phyloP scores from a whole-genome alignment of 2,888 invertebrate species.

The Meliscaeva auricollis region DNA sequence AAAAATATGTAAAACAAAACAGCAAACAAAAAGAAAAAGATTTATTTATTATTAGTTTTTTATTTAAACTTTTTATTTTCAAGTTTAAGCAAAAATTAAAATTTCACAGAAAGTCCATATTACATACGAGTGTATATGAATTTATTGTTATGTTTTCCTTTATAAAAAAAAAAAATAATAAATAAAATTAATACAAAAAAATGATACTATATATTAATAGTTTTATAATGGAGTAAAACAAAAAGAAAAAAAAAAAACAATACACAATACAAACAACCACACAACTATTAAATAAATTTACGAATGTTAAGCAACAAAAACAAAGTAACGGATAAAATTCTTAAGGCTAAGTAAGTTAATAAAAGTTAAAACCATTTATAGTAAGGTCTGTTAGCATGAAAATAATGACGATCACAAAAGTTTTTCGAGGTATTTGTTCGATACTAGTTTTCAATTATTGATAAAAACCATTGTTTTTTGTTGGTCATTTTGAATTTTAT shows the following conservation, averaged over 20 bases:
- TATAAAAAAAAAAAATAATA: background rate
- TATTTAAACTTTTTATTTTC: conserved; percentile 18
- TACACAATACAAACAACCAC: conserved; percentile 20
- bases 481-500: no score
- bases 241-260: conserved; percentile 9
- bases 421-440: no score
- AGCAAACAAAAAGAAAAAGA: conserved; percentile 41
- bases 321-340: conserved; percentile 56
- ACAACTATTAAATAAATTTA: conserved; percentile 51
- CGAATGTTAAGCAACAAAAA: conserved; percentile 66
- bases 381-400: no score
- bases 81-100: conserved; percentile 27
- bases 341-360: conserved; percentile 70
- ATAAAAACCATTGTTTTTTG: no score
- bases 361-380: conserved; percentile 8
- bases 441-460: no score
- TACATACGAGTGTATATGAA: conserved; percentile 11
- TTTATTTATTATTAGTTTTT: conserved; percentile 67
- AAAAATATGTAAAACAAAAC: conserved; percentile 12
- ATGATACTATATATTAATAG: conserved; percentile 15
- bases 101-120: conserved; percentile 48
- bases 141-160: conserved; percentile 27
- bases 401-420: no score
- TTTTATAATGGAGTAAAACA: conserved; percentile 33
- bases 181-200: conserved; percentile 30